These are phyloP conservation scores for Zygothrica quintamaculata DNA, from an alignment of 2,888 invertebrate genomes.

Conservation along the genomic window DNA sequence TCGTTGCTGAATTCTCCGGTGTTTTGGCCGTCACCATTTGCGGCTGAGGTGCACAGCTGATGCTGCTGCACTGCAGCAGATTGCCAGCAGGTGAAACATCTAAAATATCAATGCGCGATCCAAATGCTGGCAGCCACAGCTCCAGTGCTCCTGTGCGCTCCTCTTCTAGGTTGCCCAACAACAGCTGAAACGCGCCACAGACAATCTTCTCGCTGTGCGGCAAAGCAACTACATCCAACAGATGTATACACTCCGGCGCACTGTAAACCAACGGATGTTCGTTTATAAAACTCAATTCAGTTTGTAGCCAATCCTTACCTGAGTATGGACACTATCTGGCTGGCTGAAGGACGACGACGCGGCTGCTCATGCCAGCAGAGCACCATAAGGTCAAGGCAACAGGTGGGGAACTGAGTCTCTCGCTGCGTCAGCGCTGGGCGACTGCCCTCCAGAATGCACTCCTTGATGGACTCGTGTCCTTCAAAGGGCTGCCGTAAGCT, in stretches of 20 bases:
- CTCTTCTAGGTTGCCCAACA: slow-evolving; percentile 85
- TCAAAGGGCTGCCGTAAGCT: slow-evolving; percentile 97
- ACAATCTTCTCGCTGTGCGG: slow-evolving; percentile 88
- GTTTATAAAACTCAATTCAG: too few relatives aligned
- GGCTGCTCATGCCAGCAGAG: slow-evolving; percentile 97
- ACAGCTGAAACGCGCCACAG: slow-evolving; percentile 85
- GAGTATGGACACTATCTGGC: slow-evolving; percentile 96
- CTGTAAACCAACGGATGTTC: too few relatives aligned
- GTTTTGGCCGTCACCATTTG: slow-evolving; percentile 64
- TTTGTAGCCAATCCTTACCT: slow-evolving; percentile 26
- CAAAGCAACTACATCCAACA: slow-evolving; percentile 91
- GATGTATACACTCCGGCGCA: slow-evolving; percentile 96
- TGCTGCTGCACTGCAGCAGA: slow-evolving; percentile 87
- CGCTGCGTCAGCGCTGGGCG: slow-evolving; percentile 94
- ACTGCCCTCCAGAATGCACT: slow-evolving; percentile 97
- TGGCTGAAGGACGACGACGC: slow-evolving; percentile 94
- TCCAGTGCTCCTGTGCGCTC: slow-evolving; percentile 88
- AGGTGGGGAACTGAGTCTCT: slow-evolving; percentile 93
- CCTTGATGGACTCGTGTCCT: slow-evolving; percentile 98
- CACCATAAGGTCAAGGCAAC: slow-evolving; percentile 97
- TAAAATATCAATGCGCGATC: slow-evolving; percentile 88
- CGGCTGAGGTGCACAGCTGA: slow-evolving; percentile 80
- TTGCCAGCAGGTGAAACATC: slow-evolving; percentile 85
- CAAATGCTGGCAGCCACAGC: slow-evolving; percentile 90
- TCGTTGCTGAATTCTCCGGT: slow-evolving; percentile 49